Evolutionary conservation across 2,113 vertebrate species (phyloP).

Genomic region (Conger conger): DNA sequence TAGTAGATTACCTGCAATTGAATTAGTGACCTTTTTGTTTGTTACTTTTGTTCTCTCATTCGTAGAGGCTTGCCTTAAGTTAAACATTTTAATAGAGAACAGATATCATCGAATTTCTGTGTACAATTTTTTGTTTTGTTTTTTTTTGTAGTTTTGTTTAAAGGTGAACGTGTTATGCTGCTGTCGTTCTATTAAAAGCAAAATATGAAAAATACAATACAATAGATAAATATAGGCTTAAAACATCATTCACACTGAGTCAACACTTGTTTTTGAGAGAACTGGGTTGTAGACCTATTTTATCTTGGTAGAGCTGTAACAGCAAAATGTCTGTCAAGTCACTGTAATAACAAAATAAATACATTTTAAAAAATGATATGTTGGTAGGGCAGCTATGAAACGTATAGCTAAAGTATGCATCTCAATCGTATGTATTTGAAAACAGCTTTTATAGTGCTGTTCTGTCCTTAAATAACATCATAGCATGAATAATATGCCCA

Average conservation of each 20-base stretch:
- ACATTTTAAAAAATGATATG: background rate
- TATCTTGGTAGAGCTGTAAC: constrained; percentile 4
- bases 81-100: constrained; percentile 89
- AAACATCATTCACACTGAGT: constrained; percentile 25
- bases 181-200: constrained; percentile 59
- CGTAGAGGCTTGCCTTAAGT: constrained; percentile 73
- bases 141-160: constrained; percentile 58
- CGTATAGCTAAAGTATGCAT: background rate
- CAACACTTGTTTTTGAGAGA: constrained; percentile 56
- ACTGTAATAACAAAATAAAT: constrained; percentile 21
- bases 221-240: constrained; percentile 29
- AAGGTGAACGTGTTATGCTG: constrained; percentile 61
- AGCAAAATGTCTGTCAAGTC: constrained; percentile 37
- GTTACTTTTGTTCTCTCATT: constrained; percentile 51
- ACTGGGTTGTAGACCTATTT: constrained; percentile 59
- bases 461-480: background rate
- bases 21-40: constrained; percentile 34
- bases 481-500: background rate
- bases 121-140: constrained; percentile 70
- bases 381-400: background rate
- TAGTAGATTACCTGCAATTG: constrained; percentile 59
- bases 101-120: constrained; percentile 99
- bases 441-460: too few relatives aligned
- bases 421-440: background rate
- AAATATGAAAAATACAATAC: constrained; percentile 50